Evolutionary conservation across 1,140 invertebrate species (phyloP).

Genomic region (Drosophila hydei): DNA sequence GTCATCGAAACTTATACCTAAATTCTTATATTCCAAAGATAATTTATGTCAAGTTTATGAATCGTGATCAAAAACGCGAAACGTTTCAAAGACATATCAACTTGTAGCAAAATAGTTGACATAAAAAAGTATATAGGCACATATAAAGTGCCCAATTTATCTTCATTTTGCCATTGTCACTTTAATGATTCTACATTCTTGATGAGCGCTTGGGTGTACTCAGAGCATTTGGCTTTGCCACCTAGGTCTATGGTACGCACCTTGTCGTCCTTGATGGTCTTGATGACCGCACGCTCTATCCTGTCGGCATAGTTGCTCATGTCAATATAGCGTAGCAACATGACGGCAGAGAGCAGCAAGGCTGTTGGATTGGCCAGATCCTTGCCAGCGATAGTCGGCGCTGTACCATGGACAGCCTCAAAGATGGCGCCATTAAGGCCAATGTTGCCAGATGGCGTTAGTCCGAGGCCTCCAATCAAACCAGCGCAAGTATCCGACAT

Average conservation of each 20-base stretch:
- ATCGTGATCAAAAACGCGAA: too few relatives aligned
- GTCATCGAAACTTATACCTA: too few relatives aligned
- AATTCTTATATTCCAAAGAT: too few relatives aligned
- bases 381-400: constrained; percentile 99
- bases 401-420: constrained; percentile 99
- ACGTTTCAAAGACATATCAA: too few relatives aligned
- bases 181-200: constrained; percentile 37
- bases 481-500: constrained; percentile 99
- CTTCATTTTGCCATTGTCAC: too few relatives aligned
- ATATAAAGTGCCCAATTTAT: too few relatives aligned
- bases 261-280: constrained; percentile 94
- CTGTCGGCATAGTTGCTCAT: constrained; percentile 91
- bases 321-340: constrained; percentile 99
- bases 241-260: constrained; percentile 97
- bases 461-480: constrained; percentile 97
- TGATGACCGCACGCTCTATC: constrained; percentile 95
- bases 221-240: constrained; percentile 97
- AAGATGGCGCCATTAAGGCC: constrained; percentile 98
- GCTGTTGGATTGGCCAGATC: constrained; percentile 99
- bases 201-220: constrained; percentile 98
- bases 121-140: too few relatives aligned
- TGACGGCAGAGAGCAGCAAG: constrained; percentile 96
- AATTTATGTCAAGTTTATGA: too few relatives aligned
- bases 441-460: constrained; percentile 99
- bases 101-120: too few relatives aligned